Percentiles rank a stretch among this genome's conserved stretches.
These are phyloP conservation scores for Aspiorhynchus laticeps DNA, from an alignment of 2,113 vertebrate genomes.

Conservation along the genomic window DNA sequence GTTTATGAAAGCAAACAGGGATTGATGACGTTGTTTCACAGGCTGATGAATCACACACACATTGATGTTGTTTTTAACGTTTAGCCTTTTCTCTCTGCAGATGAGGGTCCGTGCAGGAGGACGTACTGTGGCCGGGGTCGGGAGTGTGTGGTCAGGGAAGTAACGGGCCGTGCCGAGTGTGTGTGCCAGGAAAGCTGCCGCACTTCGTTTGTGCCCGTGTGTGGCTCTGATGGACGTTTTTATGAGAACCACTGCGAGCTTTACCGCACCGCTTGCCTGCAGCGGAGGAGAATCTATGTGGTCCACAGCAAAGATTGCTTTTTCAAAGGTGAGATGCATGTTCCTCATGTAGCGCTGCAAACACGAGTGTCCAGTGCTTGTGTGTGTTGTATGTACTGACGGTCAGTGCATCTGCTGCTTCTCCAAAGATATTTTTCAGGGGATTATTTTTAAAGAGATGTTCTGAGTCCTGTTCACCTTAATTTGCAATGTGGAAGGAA, in stretches of 20 bases:
- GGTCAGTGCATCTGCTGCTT: too few species aligned
- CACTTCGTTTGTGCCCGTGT: constrained; percentile 86
- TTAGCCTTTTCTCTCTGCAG: constrained; percentile 32
- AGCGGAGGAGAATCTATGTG: constrained; percentile 80
- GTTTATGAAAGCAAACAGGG: background rate
- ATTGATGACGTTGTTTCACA: background rate
- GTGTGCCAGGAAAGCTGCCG: constrained; percentile 84
- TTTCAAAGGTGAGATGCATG: constrained; percentile 86
- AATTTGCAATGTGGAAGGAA: too few species aligned
- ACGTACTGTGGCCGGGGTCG: constrained; percentile 83
- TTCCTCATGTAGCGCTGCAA: background rate
- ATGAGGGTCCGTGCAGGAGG: constrained; percentile 74
- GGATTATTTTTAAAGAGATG: background rate
- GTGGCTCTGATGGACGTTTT: constrained; percentile 90
- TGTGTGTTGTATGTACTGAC: background rate
- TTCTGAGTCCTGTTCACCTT: too few species aligned
- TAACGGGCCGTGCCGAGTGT: constrained; percentile 80
- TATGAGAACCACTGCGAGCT: constrained; percentile 96
- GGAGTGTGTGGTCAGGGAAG: constrained; percentile 77
- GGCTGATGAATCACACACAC: background rate
- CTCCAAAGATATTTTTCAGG: background rate
- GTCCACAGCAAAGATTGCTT: constrained; percentile 92
- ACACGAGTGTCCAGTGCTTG: background rate
- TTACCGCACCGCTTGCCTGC: constrained; percentile 86
- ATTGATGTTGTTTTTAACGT: background rate